These are phyloP conservation scores for Antigone vipio DNA, from an alignment of 2,113 vertebrate species.

Conservation along the genomic window DNA sequence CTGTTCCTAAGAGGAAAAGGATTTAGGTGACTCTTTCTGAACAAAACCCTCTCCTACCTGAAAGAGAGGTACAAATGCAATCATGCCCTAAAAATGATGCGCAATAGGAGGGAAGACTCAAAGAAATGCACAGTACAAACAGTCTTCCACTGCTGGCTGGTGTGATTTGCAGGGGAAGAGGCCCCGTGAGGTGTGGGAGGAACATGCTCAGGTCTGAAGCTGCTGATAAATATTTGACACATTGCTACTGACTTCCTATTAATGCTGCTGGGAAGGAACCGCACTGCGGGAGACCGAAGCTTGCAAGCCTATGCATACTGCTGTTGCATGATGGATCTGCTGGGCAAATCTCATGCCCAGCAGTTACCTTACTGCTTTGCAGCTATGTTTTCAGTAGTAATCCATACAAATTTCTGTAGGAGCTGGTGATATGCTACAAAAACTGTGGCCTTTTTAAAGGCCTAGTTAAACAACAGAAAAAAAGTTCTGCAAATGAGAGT, in stretches of 20 bases:
- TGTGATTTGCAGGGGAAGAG: background rate
- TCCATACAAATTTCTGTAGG: background rate
- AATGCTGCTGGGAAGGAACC: background rate
- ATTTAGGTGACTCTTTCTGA: background rate
- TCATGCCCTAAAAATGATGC: background rate
- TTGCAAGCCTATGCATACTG: background rate
- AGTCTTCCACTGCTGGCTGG: background rate
- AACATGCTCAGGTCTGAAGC: background rate
- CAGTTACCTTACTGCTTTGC: background rate
- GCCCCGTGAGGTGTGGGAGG: background rate
- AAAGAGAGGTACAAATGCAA: background rate
- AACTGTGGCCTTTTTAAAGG: background rate
- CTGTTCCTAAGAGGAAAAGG: background rate
- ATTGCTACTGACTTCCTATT: background rate
- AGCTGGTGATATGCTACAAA: background rate
- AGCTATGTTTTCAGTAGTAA: background rate
- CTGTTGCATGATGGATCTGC: background rate
- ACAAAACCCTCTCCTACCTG: background rate
- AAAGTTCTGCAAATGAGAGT: background rate
- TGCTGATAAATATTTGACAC: background rate
- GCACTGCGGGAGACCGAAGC: background rate
- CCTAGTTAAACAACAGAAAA: background rate
- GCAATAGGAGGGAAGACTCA: background rate
- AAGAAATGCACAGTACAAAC: background rate
- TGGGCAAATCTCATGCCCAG: background rate